A percentile compares a stretch with the other conserved stretches of the same genome.
phyloP scores from a whole-genome alignment of 2,113 vertebrate genomes.

The Marcusenius ussheri region DNA sequence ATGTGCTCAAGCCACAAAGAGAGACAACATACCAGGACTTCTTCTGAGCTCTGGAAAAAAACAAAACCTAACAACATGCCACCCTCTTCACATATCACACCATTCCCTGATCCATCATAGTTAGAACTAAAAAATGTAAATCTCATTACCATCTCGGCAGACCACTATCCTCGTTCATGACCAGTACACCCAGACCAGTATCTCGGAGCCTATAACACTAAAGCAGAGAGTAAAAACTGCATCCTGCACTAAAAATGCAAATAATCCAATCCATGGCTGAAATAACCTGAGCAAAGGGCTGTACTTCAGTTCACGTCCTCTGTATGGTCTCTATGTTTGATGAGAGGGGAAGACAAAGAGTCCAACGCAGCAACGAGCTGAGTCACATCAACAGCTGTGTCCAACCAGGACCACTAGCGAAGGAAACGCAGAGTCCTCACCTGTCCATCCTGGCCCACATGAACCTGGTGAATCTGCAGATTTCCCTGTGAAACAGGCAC shows the following conservation, averaged over 20 bases:
- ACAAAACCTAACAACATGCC: background rate
- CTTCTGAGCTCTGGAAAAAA: background rate
- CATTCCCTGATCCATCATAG: background rate
- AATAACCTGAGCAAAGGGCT: background rate
- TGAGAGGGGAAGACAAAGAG: background rate
- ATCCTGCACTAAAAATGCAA: background rate
- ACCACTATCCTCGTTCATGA: background rate
- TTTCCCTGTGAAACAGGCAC: constrained; percentile 73
- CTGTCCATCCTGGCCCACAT: constrained; percentile 94
- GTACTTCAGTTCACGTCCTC: background rate
- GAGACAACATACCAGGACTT: background rate
- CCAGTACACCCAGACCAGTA: background rate
- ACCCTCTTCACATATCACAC: background rate
- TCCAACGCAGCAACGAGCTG: background rate
- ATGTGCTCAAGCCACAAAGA: background rate
- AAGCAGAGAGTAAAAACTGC: background rate
- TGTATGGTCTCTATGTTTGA: background rate
- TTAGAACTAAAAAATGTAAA: background rate
- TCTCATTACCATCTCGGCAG: background rate
- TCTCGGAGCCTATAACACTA: background rate
- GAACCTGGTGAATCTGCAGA: constrained; percentile 93
- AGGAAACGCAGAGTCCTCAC: constrained; percentile 50
- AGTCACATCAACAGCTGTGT: background rate
- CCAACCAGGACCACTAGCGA: background rate
- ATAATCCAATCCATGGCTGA: background rate